Evolutionary conservation across 2,888 invertebrate species (phyloP).

Genomic region (Hemistola chrysoprasaria): DNA sequence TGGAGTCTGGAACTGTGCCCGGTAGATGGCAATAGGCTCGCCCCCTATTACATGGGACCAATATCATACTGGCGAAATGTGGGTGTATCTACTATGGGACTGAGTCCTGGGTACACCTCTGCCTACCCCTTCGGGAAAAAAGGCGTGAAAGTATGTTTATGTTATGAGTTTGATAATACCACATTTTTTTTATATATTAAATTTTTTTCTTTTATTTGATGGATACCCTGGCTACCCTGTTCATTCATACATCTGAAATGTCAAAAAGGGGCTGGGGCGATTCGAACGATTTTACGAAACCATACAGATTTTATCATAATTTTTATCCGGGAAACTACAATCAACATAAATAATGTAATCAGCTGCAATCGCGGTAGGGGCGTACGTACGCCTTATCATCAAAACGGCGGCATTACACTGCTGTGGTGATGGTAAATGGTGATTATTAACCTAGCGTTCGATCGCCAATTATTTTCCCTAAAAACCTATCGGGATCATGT

Average conservation of each 20-base stretch:
- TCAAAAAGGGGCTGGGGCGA: slow-evolving; percentile 68
- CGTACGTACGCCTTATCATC: slow-evolving; percentile 50
- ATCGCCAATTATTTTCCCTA: slow-evolving; percentile 45
- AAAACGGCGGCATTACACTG: slow-evolving; percentile 40
- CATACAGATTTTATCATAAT: slow-evolving; percentile 46
- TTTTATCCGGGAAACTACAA: slow-evolving; percentile 48
- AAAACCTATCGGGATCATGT: slow-evolving; percentile 61
- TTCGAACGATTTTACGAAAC: slow-evolving; percentile 47
- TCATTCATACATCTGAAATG: slow-evolving; percentile 45
- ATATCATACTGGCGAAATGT: no score
- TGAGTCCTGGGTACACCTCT: no score
- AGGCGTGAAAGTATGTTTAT: no score
- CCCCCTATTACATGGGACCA: no score
- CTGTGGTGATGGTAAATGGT: slow-evolving; percentile 32
- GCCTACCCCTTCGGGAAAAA: no score
- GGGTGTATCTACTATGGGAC: no score
- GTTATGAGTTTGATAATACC: no score
- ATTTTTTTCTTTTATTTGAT: no score
- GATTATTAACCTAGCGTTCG: slow-evolving; percentile 41
- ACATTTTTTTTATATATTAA: no score
- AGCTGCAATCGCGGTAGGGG: slow-evolving; percentile 44
- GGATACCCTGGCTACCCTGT: slow-evolving; percentile 19
- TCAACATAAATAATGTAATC: slow-evolving; percentile 63
- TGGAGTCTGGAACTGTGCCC: no score
- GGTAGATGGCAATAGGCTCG: no score